A percentile compares a stretch with the other conserved stretches of the same genome.
Conservation (phyloP, 2,797 vertebrate genomes). For the Anguilla obscura region DNA sequence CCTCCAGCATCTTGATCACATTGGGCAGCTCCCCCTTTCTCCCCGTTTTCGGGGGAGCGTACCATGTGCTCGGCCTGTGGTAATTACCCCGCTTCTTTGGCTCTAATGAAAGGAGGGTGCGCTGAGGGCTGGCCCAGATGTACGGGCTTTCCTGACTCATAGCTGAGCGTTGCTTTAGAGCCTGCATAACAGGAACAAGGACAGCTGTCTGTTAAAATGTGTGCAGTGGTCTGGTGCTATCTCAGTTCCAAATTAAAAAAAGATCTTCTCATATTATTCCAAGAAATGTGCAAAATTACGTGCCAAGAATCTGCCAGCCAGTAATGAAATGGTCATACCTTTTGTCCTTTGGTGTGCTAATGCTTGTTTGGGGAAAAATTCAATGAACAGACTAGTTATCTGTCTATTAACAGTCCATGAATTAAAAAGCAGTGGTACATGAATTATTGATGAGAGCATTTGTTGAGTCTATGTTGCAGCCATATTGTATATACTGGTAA, state of each 20-base stretch:
- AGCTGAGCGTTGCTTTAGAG: slow-evolving; percentile 24
- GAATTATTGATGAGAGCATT: neutral
- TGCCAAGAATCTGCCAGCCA: neutral
- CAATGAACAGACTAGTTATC: neutral
- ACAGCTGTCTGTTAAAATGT: neutral
- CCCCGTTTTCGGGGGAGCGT: slow-evolving; percentile 19
- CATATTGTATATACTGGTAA: neutral
- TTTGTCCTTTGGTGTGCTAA: neutral
- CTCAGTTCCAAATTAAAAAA: neutral
- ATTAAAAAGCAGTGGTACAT: neutral
- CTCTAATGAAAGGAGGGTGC: slow-evolving; percentile 25
- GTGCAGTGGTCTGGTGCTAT: neutral
- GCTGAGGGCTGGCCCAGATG: slow-evolving; percentile 20
- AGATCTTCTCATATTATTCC: neutral
- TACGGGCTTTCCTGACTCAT: slow-evolving; percentile 8
- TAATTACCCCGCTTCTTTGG: slow-evolving; percentile 25
- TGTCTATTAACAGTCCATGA: neutral
- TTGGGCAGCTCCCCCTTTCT: slow-evolving; percentile 34
- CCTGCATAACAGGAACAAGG: slow-evolving; percentile 33
- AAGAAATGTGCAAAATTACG: neutral
- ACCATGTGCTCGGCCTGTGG: slow-evolving; percentile 4
- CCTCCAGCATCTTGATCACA: slow-evolving; percentile 47
- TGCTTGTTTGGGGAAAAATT: neutral
- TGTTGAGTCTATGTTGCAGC: neutral
- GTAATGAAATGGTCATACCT: neutral